Evolutionary conservation across 2,797 vertebrate genomes (phyloP), one percentile per base, ranked within the genome.

Genomic region (Distichodus sexfasciatus): DNA sequence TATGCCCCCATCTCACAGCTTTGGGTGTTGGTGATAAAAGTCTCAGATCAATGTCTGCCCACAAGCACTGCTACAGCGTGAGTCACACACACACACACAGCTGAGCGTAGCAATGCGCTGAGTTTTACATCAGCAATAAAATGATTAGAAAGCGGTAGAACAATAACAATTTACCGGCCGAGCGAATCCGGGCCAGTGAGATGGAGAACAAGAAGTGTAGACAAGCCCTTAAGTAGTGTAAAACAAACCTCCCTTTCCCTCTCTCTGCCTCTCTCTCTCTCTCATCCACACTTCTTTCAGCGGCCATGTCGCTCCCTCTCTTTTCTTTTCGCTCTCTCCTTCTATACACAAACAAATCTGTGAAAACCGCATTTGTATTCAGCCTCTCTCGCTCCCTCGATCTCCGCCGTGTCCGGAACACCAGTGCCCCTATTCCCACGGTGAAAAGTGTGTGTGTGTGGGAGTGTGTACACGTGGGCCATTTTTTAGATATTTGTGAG

Each of bases 381-480:
- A n/a, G n/a, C n/a, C n/a, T n/a, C n/a, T n/a, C n/a, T n/a, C n/a
- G n/a, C 24, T 63, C 44, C 11, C 51, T 60, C 44, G 11, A 12
- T 44, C 14, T 9, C 50, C 54, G 44, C 61, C 15, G 36, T 54
- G 62, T 55, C 66, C 19, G 8, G 36, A 21, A 35, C 53, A 2
- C 58, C 66, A 64, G 58, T 50, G 53, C 67, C 62, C 46, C 50
- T 43, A 51, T 57, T 70, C 68, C 72, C 14, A 47, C 69, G 63
- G 46, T 47, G n/a, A n/a, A n/a, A 17, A 28, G 53, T 59, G 46
- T 66, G 58, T 60, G 68, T 62, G 48, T 70, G 58, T 63, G 19
- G 21, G 61, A 51, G 60, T 55, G 71, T 43, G 40, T 19, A 60
- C 54, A 57, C 33, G 48, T 62, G 48, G 35, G 29, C 58, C 40